Percentiles rank a stretch among this genome's conserved stretches.
Conservation (phyloP, 2,888 invertebrate species). For the Ethmia dodecea region DNA sequence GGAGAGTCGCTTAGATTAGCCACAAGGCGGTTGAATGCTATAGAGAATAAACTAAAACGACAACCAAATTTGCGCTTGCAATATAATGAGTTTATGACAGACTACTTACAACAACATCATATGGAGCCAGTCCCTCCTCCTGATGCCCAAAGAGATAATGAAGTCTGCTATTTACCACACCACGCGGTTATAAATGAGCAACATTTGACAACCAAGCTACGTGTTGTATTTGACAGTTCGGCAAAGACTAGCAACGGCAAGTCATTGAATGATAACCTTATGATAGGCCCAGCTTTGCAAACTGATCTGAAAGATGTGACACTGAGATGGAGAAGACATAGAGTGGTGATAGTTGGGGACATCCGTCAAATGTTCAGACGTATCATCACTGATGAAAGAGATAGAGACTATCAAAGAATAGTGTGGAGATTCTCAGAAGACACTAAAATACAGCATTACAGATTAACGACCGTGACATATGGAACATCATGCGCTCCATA, state of each 20-base stretch:
- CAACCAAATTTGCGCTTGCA: background rate
- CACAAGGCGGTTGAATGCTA: background rate
- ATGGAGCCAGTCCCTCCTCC: too few relatives aligned
- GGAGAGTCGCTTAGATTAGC: too few relatives aligned
- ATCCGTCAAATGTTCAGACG: slow-evolving; percentile 27
- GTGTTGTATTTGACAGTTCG: slow-evolving; percentile 19
- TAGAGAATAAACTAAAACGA: slow-evolving; percentile 3
- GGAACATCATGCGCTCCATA: slow-evolving; percentile 18
- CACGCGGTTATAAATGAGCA: slow-evolving; percentile 18
- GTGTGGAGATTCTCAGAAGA: slow-evolving; percentile 8
- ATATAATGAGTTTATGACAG: slow-evolving; percentile 6
- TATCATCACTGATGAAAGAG: slow-evolving; percentile 16
- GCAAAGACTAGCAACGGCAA: slow-evolving; percentile 2
- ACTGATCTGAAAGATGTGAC: slow-evolving; percentile 20
- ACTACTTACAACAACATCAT: slow-evolving; percentile 1
- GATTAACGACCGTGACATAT: background rate
- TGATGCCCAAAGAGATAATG: too few relatives aligned
- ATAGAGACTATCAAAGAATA: slow-evolving; percentile 23
- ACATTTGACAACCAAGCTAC: slow-evolving; percentile 15
- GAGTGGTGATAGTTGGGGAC: slow-evolving; percentile 21
- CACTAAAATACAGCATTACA: background rate
- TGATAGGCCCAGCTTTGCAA: slow-evolving; percentile 22
- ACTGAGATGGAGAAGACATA: slow-evolving; percentile 21
- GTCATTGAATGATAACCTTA: slow-evolving; percentile 22
- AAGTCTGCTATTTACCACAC: slow-evolving; percentile 15